A percentile compares a stretch with the other conserved stretches of the same genome.
phyloP scores from a whole-genome alignment of 2,113 vertebrate species.

The Pyrgilauda ruficollis region DNA sequence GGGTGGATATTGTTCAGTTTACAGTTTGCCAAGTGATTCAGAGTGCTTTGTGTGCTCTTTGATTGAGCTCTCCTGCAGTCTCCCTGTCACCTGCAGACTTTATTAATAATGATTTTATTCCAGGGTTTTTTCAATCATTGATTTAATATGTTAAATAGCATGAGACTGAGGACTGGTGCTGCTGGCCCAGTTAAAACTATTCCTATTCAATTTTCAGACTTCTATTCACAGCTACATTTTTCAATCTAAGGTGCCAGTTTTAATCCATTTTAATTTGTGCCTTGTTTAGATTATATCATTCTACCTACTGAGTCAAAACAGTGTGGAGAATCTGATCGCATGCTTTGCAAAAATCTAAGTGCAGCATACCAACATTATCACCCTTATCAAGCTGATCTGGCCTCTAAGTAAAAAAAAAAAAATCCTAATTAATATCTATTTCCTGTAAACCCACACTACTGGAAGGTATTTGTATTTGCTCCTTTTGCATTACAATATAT shows the following conservation, averaged over 20 bases:
- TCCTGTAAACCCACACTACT: not conserved
- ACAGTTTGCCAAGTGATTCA: not conserved
- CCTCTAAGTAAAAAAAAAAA: not conserved
- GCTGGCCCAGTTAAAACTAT: slow-evolving; percentile 3
- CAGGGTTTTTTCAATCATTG: not conserved
- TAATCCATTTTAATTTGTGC: slow-evolving; percentile 34
- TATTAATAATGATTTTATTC: slow-evolving; percentile 44
- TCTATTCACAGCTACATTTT: slow-evolving; percentile 12
- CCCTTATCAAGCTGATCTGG: not conserved
- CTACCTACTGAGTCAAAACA: not conserved
- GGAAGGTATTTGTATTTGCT: not conserved
- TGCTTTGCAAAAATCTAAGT: not conserved
- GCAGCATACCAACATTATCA: not conserved
- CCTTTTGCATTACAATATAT: not conserved
- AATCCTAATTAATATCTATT: not conserved
- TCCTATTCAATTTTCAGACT: not conserved
- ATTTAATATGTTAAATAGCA: slow-evolving; percentile 33
- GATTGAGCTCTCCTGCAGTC: not conserved
- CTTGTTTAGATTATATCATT: not conserved
- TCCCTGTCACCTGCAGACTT: slow-evolving; percentile 19
- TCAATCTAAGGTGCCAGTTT: not conserved
- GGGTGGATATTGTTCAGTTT: not conserved
- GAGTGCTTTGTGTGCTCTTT: not conserved
- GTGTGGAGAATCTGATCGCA: not conserved
- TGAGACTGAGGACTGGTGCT: not conserved